Conservation (phyloP, 2,797 vertebrate species). For the Mormyrus hasselquistii region DNA sequence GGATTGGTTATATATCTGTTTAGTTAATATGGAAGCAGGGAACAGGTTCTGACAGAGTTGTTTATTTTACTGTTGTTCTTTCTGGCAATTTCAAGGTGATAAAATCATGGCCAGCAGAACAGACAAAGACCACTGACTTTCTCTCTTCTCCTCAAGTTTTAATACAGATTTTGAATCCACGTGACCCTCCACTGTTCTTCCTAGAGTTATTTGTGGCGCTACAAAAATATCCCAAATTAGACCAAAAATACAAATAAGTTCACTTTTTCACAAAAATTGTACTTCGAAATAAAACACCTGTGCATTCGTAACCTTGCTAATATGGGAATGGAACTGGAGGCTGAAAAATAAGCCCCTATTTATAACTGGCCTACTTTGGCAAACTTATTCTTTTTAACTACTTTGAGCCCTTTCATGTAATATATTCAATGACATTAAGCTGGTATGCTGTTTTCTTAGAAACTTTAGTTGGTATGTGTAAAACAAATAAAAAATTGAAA, state of each 20-base stretch:
- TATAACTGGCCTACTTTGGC: neutral
- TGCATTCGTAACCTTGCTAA: neutral
- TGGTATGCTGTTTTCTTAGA: neutral
- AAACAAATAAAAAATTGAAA: neutral
- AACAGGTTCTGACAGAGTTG: neutral
- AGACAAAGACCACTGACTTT: neutral
- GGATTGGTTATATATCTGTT: neutral
- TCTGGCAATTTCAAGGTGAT: neutral
- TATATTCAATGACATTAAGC: neutral
- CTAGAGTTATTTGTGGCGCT: neutral
- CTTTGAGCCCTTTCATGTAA: neutral
- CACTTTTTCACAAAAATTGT: neutral
- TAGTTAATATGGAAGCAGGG: neutral
- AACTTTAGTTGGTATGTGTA: neutral
- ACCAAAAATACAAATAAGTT: constrained; percentile 1
- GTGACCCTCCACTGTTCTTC: neutral
- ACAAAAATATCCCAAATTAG: neutral
- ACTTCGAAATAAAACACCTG: neutral
- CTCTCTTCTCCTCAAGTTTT: neutral
- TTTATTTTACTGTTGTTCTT: neutral
- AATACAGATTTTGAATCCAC: neutral
- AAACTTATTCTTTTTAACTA: neutral
- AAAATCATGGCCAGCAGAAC: neutral
- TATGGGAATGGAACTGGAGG: neutral
- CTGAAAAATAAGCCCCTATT: neutral